A percentile compares a stretch with the other conserved stretches of the same genome.
phyloP scores from a whole-genome alignment of 2,888 invertebrate species.

The Seira ritae region DNA sequence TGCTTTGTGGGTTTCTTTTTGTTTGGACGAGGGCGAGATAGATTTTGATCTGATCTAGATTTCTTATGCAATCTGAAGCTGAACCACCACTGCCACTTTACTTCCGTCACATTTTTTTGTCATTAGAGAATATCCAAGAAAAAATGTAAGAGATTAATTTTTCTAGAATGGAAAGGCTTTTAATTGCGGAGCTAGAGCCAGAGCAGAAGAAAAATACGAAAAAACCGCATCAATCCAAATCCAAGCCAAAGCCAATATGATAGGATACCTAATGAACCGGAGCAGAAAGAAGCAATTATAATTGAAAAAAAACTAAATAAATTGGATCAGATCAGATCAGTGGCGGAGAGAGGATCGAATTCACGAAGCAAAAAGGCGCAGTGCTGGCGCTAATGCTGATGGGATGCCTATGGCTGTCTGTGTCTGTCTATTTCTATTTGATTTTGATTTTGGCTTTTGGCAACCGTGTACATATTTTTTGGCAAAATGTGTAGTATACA shows the following conservation, averaged over 20 bases:
- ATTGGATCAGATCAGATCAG: slow-evolving; percentile 2
- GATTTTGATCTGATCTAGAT: neutral
- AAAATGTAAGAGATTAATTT: neutral
- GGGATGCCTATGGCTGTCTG: neutral
- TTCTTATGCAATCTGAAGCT: neutral
- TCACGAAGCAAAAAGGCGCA: neutral
- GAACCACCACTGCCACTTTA: neutral
- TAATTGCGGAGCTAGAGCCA: neutral
- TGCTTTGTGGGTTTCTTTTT: neutral
- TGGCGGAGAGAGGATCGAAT: neutral
- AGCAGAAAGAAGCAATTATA: neutral
- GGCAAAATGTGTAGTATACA: neutral
- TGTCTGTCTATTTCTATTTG: neutral
- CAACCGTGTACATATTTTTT: neutral
- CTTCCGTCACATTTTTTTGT: neutral
- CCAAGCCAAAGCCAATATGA: neutral
- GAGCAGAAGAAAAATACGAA: no score
- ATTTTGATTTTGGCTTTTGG: neutral
- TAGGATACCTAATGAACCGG: neutral
- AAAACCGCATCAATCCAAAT: neutral
- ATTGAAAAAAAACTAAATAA: no score
- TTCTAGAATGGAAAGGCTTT: slow-evolving; percentile 2
- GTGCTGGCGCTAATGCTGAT: no score
- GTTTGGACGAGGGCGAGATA: neutral
- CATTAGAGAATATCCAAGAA: neutral